Base-by-base conservation (phyloP, 2,888 invertebrate species). In the Hesperia comma region DNA sequence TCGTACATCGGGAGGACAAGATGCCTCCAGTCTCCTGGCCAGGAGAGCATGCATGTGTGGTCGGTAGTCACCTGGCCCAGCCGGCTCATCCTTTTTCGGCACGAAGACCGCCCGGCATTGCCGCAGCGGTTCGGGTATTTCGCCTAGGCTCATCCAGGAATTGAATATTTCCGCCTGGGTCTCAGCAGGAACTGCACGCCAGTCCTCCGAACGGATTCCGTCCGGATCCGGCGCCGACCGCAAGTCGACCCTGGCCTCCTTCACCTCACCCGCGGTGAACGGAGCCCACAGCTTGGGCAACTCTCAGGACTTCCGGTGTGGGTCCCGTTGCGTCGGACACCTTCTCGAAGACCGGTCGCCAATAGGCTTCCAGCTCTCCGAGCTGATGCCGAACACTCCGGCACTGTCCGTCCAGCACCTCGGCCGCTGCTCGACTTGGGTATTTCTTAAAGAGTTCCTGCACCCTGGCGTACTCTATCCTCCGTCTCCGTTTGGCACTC, bases 11-110 rank as follows among this genome's bases (percentile, higher is more conserved):
- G n/a, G n/a, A n/a, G n/a, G n/a, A n/a, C n/a, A n/a, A n/a, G n/a
- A n/a, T n/a, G n/a, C n/a, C n/a, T n/a, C n/a, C 19, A n/a, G 79
- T 75, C 69, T 73, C 75, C 69, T 80, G 75, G n/a, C n/a, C n/a
- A 79, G 61, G 53, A 77, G 70, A 10, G 72, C 64, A 69, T 79
- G 77, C 68, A 82, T 67, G 58, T 81, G 76, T 46, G 74, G 79
- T 61, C 74, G 72, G 17, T 77, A 80, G 54, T 78, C 79, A 37
- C 70, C 71, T 7, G 77, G 77, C 6, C 70, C 58, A 12, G 26
- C 69, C 15, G 74, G 77, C 21, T 32, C 63, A 15, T 69, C 72
- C 40, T 26, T 71, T 51, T 76, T 76, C 21, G 74, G 74, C 53
- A 76, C 69, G 19, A 76, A 76, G n/a, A n/a, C n/a, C n/a, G n/a